Evolutionary conservation across 2,113 vertebrate genomes (phyloP).

Genomic region (Lophura nycthemera): DNA sequence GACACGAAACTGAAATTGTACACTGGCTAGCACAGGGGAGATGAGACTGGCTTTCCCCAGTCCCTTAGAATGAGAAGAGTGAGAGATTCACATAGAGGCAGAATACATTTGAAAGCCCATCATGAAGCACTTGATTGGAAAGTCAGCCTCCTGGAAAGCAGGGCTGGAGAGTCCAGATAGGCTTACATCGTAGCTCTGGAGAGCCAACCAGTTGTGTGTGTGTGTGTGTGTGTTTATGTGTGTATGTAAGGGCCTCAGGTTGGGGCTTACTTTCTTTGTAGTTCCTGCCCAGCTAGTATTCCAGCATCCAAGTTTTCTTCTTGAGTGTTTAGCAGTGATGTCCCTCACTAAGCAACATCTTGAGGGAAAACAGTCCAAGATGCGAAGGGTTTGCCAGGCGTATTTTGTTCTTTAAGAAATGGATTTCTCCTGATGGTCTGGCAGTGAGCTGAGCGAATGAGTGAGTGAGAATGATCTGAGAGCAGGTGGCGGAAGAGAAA

Average conservation of each 20-base stretch:
- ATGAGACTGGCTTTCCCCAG: not conserved
- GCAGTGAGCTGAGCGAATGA: not conserved
- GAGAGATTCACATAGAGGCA: not conserved
- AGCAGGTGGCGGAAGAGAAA: conserved; percentile 51
- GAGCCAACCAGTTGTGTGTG: not conserved
- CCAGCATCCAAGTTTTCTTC: not conserved
- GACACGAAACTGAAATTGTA: not conserved
- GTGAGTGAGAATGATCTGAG: conserved; percentile 55
- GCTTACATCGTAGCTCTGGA: not conserved
- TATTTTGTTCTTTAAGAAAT: not conserved
- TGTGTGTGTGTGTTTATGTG: too few relatives aligned
- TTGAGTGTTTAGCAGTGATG: not conserved
- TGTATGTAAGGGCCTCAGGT: fast-evolving
- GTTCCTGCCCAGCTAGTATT: not conserved
- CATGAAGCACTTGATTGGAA: not conserved
- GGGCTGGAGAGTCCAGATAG: not conserved
- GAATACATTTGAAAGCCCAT: not conserved
- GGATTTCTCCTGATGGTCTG: not conserved
- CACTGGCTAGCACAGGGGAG: not conserved
- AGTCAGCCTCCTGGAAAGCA: not conserved
- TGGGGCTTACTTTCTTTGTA: not conserved
- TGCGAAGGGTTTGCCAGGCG: not conserved
- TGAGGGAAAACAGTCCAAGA: not conserved
- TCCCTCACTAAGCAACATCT: not conserved
- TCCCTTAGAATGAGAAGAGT: not conserved